These are phyloP conservation scores for Metaphire vulgaris DNA, from an alignment of 1,140 invertebrate genomes.

Conservation along the genomic window DNA sequence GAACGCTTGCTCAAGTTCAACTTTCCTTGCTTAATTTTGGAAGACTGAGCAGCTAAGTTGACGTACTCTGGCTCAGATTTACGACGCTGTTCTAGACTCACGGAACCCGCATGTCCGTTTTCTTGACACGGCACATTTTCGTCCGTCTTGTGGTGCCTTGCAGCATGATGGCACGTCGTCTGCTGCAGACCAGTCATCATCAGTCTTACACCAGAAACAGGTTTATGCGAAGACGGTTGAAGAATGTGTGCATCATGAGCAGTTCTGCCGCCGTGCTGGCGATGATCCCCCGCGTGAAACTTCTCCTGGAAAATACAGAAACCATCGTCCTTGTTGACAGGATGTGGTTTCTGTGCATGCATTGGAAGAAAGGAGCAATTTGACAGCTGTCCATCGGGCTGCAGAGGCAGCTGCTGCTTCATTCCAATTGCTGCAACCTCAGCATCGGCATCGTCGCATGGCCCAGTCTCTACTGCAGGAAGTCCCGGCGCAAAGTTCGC, in stretches of 20 bases:
- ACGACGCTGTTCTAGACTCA: background rate
- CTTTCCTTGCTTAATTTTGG: background rate
- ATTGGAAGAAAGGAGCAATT: background rate
- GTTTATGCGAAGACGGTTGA: background rate
- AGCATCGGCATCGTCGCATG: background rate
- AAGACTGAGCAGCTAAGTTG: background rate
- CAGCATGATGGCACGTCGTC: background rate
- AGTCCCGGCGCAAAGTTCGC: background rate
- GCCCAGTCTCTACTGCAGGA: background rate
- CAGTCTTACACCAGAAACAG: no score
- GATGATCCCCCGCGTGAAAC: background rate
- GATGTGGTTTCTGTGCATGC: background rate
- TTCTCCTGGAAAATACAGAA: background rate
- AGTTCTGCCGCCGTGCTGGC: background rate
- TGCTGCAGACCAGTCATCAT: no score
- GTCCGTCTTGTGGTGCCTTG: background rate
- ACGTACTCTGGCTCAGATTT: background rate
- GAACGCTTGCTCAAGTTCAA: background rate
- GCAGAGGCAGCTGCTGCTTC: background rate
- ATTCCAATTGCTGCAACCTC: background rate
- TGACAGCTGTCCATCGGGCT: background rate
- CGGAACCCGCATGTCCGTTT: background rate
- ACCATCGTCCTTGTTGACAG: background rate
- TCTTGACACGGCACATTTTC: background rate
- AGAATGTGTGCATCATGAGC: background rate